Conservation (phyloP, 2,797 vertebrate species). For the Melanogrammus aeglefinus region DNA sequence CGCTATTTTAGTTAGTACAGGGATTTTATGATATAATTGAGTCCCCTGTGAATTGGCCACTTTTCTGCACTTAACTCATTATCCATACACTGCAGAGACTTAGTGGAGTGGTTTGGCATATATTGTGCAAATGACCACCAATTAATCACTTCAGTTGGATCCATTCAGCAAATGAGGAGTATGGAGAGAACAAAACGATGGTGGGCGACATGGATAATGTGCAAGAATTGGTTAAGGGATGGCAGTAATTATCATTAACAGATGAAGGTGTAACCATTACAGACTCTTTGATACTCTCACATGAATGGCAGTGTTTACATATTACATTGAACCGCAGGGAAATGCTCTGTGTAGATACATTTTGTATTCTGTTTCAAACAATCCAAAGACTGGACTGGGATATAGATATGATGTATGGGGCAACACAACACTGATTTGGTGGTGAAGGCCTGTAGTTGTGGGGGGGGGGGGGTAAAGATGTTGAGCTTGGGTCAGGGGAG, state of each 20-base stretch:
- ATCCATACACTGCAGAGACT: not conserved
- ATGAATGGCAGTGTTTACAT: not conserved
- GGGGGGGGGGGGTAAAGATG: not conserved
- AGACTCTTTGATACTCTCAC: not conserved
- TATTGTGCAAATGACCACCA: not conserved
- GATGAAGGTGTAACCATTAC: not conserved
- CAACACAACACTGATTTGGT: no score
- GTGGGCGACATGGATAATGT: not conserved
- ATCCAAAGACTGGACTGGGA: not conserved
- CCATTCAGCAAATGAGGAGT: no score
- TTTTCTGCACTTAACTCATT: conserved; percentile 6
- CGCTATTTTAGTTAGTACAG: not conserved
- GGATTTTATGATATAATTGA: not conserved
- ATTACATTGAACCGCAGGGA: not conserved
- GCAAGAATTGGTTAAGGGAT: not conserved
- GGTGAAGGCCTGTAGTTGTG: no score
- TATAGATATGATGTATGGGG: not conserved
- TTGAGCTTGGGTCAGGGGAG: not conserved
- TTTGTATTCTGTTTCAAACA: not conserved
- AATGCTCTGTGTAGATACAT: not conserved
- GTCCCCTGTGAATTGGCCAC: not conserved
- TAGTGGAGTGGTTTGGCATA: not conserved
- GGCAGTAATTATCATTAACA: not conserved
- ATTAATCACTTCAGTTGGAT: not conserved
- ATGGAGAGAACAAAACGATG: not conserved